phyloP scores from a whole-genome alignment of 2,797 vertebrate species.

The Gambelia wislizenii region DNA sequence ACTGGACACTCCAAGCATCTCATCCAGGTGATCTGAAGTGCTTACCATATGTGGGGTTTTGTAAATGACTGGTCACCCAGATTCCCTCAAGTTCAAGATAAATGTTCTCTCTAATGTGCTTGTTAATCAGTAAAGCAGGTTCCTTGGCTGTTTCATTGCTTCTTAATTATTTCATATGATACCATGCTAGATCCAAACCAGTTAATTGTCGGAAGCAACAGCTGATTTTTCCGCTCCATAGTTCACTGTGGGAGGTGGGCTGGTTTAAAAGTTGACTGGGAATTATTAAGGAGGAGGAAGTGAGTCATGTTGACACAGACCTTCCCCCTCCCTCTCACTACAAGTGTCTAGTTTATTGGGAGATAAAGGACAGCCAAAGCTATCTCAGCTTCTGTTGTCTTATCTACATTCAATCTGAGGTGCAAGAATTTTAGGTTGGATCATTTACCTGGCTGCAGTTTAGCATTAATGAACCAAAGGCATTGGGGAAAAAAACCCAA shows the following conservation, averaged over 20 bases:
- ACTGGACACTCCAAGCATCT: too few relatives aligned
- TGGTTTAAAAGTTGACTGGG: slow-evolving; percentile 12
- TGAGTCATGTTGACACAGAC: neutral
- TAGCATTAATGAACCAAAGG: neutral
- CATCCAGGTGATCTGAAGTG: neutral
- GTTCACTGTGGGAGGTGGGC: slow-evolving; percentile 11
- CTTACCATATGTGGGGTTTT: neutral
- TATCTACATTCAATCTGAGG: slow-evolving; percentile 29
- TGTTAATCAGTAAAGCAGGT: neutral
- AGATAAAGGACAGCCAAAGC: neutral
- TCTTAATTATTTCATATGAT: neutral
- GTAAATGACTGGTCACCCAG: neutral
- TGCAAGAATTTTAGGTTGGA: slow-evolving; percentile 9
- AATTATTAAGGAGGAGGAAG: slow-evolving; percentile 4
- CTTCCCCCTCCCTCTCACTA: neutral
- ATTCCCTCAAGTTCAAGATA: neutral
- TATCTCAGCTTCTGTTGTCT: neutral
- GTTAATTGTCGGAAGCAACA: neutral
- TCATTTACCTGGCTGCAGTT: slow-evolving; percentile 11
- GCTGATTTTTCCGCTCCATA: neutral
- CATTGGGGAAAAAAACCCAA: neutral
- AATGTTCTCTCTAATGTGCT: neutral
- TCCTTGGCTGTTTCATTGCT: neutral
- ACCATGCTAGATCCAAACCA: neutral
- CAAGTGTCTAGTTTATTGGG: neutral